A percentile compares a stretch with the other conserved stretches of the same genome.
phyloP scores from a whole-genome alignment of 2,888 invertebrate species.

The Oxyteleia sp. region DNA sequence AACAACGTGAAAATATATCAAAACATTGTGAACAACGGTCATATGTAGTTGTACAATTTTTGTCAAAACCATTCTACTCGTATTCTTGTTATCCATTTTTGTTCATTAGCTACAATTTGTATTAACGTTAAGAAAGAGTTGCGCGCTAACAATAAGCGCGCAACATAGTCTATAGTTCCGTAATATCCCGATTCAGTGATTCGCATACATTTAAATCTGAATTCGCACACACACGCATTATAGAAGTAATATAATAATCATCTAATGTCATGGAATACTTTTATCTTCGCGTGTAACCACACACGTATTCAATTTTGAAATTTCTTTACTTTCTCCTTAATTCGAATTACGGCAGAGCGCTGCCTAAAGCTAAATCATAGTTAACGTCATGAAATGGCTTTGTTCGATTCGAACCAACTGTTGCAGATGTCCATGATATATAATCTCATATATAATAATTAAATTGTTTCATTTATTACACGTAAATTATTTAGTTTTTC shows the following conservation, averaged over 20 bases:
- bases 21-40: not conserved
- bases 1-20: too few relatives aligned
- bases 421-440: too few relatives aligned
- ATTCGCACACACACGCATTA: conserved; percentile 74
- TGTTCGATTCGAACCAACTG: too few relatives aligned
- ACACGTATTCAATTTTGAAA: conserved; percentile 36
- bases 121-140: conserved; percentile 22
- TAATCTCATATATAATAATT: too few relatives aligned
- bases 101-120: conserved; percentile 14
- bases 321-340: conserved; percentile 72
- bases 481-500: too few relatives aligned
- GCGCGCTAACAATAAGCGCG: conserved; percentile 22
- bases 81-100: conserved; percentile 5
- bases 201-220: conserved; percentile 62
- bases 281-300: conserved; percentile 67
- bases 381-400: conserved; percentile 25
- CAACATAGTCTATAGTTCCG: conserved; percentile 21
- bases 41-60: not conserved
- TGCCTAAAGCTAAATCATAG: conserved; percentile 65
- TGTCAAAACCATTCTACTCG: conserved; percentile 30
- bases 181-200: conserved; percentile 22
- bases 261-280: conserved; percentile 84
- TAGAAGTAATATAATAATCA: conserved; percentile 78
- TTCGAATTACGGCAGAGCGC: conserved; percentile 77
- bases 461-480: too few relatives aligned